These are phyloP conservation scores for Drosophila carrolli DNA, from an alignment of 1,140 invertebrate genomes.

Conservation along the genomic window DNA sequence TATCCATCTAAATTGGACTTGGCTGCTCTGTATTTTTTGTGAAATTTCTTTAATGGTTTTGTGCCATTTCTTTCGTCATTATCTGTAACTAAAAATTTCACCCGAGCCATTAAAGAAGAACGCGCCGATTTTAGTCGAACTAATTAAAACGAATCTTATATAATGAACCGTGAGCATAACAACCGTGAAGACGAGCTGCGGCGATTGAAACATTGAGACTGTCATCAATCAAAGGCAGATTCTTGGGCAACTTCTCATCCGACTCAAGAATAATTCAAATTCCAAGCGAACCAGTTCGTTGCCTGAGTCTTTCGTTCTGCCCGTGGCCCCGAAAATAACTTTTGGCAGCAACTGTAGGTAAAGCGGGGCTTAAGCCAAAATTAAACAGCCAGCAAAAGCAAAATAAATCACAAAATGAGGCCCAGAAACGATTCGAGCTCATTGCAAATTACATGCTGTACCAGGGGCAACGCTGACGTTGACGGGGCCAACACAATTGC, in stretches of 20 bases:
- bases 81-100: constrained; percentile 61
- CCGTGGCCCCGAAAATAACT: constrained; percentile 40
- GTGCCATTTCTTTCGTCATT: constrained; percentile 65
- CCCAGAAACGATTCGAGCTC: constrained; percentile 51
- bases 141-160: constrained; percentile 74
- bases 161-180: constrained; percentile 63
- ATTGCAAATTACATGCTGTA: constrained; percentile 73
- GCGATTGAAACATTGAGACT: constrained; percentile 51
- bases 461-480: constrained; percentile 30
- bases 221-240: constrained; percentile 75
- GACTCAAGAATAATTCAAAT: constrained; percentile 60
- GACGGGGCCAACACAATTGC: constrained; percentile 45
- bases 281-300: constrained; percentile 72
- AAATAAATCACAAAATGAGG: constrained; percentile 73
- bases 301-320: constrained; percentile 71
- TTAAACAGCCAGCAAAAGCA: constrained; percentile 45
- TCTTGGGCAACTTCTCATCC: constrained; percentile 37
- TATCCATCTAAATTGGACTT: constrained; percentile 46
- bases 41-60: constrained; percentile 62
- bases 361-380: constrained; percentile 67
- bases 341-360: constrained; percentile 51
- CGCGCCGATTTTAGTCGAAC: constrained; percentile 53
- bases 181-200: constrained; percentile 33
- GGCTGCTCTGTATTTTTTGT: constrained; percentile 26
- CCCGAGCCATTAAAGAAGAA: constrained; percentile 62